Base-by-base conservation (phyloP, 1,140 invertebrate genomes). In the Mesaphorura yosii region DNA sequence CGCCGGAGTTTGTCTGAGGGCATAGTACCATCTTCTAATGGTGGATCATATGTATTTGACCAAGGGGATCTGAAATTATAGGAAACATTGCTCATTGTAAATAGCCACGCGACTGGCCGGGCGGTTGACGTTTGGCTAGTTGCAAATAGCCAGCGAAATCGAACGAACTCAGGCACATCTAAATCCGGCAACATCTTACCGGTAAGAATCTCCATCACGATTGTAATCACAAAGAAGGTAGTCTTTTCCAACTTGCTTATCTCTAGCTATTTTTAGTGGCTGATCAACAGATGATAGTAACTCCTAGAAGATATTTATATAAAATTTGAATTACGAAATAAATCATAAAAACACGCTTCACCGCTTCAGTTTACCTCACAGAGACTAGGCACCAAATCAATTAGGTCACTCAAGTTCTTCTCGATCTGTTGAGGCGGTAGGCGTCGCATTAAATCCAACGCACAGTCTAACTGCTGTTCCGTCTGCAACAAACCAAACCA, bases 211-310 rank as follows among this genome's bases (percentile, higher is more conserved):
- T 22, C 93, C 94, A 74, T 99, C 95, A 67, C 96, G 79, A 72
- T 97, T 99, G 67, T 99, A 99, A 75, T 99, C 96, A 74, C 96
- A 98, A 2, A 98, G 72, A 48, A 99, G 75, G 73, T 97, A 99
- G 71, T 99, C 94, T 72, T 92, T 95, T 27, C 93, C 92, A 54
- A 82, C 82, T 64, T 82, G 83, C 67, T 88, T 89, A 70, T 98
- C 94, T 70, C 90, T 81, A 50, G 91, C 90, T 64, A 98, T 92
- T 77, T 98, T 98, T 45, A 99, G 73, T 12, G 95, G 95, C 70
- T 98, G 95, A 73, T 99, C 95, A 23, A 99, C 93, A 1, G 93
- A 95, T 12, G 91, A 95, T 5, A 99, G 73, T 51, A 99, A 74
- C 72, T 98, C 92, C n/a, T n/a, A 72, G n/a, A n/a, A 12, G 5